Base-by-base conservation (phyloP, 1,140 invertebrate species). In the Drosophila orena region DNA sequence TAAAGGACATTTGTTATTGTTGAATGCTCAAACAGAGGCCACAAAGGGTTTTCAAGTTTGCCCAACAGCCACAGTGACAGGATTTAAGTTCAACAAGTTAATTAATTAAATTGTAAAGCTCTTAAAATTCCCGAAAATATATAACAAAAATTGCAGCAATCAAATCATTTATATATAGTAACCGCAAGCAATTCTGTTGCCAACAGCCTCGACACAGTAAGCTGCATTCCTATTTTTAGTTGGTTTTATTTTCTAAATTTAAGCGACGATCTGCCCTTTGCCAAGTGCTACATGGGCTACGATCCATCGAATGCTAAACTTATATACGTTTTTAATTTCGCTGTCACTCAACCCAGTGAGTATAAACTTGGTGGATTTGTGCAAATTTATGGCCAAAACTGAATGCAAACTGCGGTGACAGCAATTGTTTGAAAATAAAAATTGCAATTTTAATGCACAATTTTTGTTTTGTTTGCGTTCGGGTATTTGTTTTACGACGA, bases 131-230 rank as follows among this genome's bases (percentile, higher is more conserved):
- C 15, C 12, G n/a, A 22, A 59, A 15, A 59, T 34, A 49, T 34
- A 30, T 40, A 24, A 22, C 22, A n/a, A 50, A 22, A 47, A 22
- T 6, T 8, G 5, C 27, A 20, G 10, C 34, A 60, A 15, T 5
- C 17, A 43, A 22, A 34, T 27, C 2, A 3, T 53, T 43, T 38
- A 44, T 27, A 35, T 72, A 24, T 78, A 62, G 56, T 22, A 38
- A 20, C 68, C 35, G 53, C 58, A 24, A 43, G 24, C 22, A 24
- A 30, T 37, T 65, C 53, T 70, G 70, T 76, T 79, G 79, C 73
- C 80, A 81, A 81, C 53, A 80, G 57, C 79, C 79, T 88, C 79
- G 84, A 89, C 84, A 89, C 61, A 89, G 80, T 89, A 64, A 88
- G 34, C 38, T 46, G 43, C 55, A 60, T 60, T 77, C 46, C 15